Percentiles rank a stretch among this genome's conserved stretches.
Evolutionary conservation across 35 echinoderm and acorn worm genomes (phyloP).

Genomic region (Apostichopus japonicus): DNA sequence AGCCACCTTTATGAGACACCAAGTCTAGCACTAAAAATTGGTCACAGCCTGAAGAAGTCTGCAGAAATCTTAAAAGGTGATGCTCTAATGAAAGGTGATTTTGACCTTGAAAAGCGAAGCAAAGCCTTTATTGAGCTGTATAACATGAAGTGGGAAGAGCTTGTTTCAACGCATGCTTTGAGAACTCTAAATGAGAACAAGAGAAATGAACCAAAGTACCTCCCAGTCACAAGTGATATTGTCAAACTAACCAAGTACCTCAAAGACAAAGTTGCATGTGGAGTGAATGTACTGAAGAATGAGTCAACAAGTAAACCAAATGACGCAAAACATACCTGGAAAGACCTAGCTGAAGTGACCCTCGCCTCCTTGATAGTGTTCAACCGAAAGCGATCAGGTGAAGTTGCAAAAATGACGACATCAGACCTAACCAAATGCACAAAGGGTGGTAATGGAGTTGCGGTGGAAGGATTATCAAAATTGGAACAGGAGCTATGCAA

Average conservation of each 20-base stretch:
- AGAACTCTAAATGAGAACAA: slow-evolving; percentile 76
- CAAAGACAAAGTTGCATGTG: slow-evolving; percentile 28
- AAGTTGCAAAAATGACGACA: slow-evolving; percentile 64
- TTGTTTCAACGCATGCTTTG: slow-evolving; percentile 74
- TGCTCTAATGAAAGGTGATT: slow-evolving; percentile 63
- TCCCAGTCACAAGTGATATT: slow-evolving; percentile 80
- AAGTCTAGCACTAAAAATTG: slow-evolving; percentile 77
- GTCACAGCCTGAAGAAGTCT: slow-evolving; percentile 73
- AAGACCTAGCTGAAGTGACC: slow-evolving; percentile 47
- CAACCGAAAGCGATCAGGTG: slow-evolving; percentile 74
- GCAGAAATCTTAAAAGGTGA: slow-evolving; percentile 72
- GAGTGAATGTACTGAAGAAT: slow-evolving; percentile 15
- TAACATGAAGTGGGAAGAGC: slow-evolving; percentile 73
- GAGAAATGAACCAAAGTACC: slow-evolving; percentile 68
- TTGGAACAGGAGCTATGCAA: slow-evolving; percentile 70
- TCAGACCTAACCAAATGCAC: slow-evolving; percentile 71
- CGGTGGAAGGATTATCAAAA: slow-evolving; percentile 34
- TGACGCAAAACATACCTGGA: slow-evolving; percentile 51
- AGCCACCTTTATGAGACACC: slow-evolving; percentile 74
- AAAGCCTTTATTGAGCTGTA: slow-evolving; percentile 62
- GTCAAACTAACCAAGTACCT: slow-evolving; percentile 76
- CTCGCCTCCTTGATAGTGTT: slow-evolving; percentile 65
- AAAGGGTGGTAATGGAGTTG: slow-evolving; percentile 39
- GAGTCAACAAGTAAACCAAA: background rate
- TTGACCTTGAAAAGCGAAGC: slow-evolving; percentile 58